A percentile compares a stretch with the other conserved stretches of the same genome.
These are phyloP conservation scores for Trichomalopsis sarcophagae DNA, from an alignment of 1,140 invertebrate species.

Conservation along the genomic window DNA sequence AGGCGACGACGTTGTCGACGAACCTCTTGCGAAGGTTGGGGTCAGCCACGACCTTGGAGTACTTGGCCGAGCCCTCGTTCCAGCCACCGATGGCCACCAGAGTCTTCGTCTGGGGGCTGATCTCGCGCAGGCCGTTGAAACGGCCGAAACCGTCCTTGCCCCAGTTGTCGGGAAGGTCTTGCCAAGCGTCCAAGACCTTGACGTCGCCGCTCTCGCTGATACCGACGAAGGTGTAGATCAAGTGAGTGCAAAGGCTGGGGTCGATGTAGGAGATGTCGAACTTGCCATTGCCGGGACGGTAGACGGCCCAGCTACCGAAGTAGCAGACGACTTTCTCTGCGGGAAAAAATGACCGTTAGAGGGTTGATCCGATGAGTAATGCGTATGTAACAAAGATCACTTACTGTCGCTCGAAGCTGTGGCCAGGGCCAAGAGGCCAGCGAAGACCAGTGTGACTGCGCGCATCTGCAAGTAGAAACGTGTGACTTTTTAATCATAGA, in stretches of 20 bases:
- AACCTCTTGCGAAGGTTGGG: slow-evolving; percentile 59
- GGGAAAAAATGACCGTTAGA: not conserved
- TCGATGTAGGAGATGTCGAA: slow-evolving; percentile 79
- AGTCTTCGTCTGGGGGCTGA: slow-evolving; percentile 81
- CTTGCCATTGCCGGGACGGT: slow-evolving; percentile 79
- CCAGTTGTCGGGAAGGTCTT: slow-evolving; percentile 64
- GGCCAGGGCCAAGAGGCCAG: slow-evolving; percentile 16
- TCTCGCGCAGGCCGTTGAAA: slow-evolving; percentile 78
- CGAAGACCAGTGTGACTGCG: slow-evolving; percentile 4
- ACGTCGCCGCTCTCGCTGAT: slow-evolving; percentile 73
- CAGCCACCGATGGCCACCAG: slow-evolving; percentile 86
- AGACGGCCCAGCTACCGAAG: slow-evolving; percentile 84
- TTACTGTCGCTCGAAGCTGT: slow-evolving; percentile 25
- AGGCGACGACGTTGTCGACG: slow-evolving; percentile 58
- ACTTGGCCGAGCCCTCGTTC: slow-evolving; percentile 83
- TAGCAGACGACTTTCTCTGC: slow-evolving; percentile 77
- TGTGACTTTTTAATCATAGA: not conserved
- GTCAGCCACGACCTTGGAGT: slow-evolving; percentile 71
- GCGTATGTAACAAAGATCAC: not conserved
- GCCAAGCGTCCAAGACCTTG: slow-evolving; percentile 52
- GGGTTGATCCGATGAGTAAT: not conserved
- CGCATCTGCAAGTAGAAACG: slow-evolving; percentile 29
- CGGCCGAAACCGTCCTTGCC: slow-evolving; percentile 51
- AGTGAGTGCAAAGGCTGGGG: slow-evolving; percentile 82
- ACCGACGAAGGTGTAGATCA: slow-evolving; percentile 84